Base-by-base conservation (phyloP, 2,888 invertebrate genomes). In the Leucoma salicis region DNA sequence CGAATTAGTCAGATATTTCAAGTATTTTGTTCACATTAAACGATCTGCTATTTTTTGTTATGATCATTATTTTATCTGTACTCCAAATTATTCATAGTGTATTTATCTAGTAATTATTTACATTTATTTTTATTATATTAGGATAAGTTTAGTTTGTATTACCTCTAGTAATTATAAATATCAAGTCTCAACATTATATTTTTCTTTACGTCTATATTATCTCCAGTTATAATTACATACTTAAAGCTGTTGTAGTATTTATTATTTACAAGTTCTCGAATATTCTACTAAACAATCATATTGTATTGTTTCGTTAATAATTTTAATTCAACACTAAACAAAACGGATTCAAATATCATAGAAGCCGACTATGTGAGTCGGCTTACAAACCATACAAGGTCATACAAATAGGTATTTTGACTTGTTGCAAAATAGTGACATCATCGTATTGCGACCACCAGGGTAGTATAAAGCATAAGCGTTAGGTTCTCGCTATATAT, bases 401-500 rank as follows among this genome's bases (percentile, higher is more conserved):
- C 37, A 39, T 24, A 42, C 21, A 31, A 38, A 29, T 39, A 39
- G 39, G 37, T 38, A 42, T 39, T 43, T 42, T 31, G 41, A 21
- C 35, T 52, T 54, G 49, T 68, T 63, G 62, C 69, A 60, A 66
- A 70, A 66, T 51, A 66, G 66, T 84, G 85, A 82, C 78, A 78
- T 84, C 82, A 84, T 69, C 74, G 49, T 64, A 67, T 68, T 57
- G 51, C 64, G 84, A 85, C 85, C 84, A 85, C 85, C 84, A 76
- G 74, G 81, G 67, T 56, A 53, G 82, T 70, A 80, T 62, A 53
- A 70, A 41, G 42, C 43, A 49, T 48, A 72, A 71, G 70, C 74
- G 62, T 74, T 74, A 76, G 41, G 53, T 63, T 63, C 63, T 63
- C 53, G 62, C 68, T 70, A 58, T 75, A 80, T 82, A 82, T 65